Evolutionary conservation across 2,888 invertebrate species (phyloP), one percentile per base, ranked within the genome.

Genomic region (Drosophila suboccidentalis): DNA sequence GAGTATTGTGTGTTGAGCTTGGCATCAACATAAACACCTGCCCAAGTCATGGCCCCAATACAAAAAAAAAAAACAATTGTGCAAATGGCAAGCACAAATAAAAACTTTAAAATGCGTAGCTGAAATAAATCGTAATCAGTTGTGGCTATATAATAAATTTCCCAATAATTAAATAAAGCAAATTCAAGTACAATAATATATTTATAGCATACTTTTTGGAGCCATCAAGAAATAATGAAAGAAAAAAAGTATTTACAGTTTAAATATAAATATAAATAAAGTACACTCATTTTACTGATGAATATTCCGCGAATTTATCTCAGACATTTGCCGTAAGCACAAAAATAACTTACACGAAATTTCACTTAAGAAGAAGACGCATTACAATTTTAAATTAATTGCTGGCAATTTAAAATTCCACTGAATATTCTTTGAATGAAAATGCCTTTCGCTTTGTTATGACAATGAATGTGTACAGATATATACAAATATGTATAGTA

Each of bases 41-140:
- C 19, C 9, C 17, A 39, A 46, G 10, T 51, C 32, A 17, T 34
- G 46, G 44, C 46, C 29, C 43, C 13, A n/a, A 19, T 29, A 34
- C 38, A 64, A 65, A 26, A 26, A 61, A 61, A 64, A 65, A 26
- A 26, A 61, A 66, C 78, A 66, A 50, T 78, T 75, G 67, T 58
- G 38, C 15, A 66, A 78, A 60, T 76, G 44, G 55, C 39, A 26
- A 57, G 15, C 34, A 13, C 19, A 44, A 60, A 29, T 11, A 57
- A 63, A 11, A 15, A 5, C 46, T 54, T 62, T 32, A 36, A 70
- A 34, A 22, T 15, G 38, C 19, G 32, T n/a, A 8, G 11, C n/a
- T 39, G 11, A 29, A 26, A 10, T 34, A 36, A 66, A 46, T 32
- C 15, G 43, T 43, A 73, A 66, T 54, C 53, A 32, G 19, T 26